These are phyloP conservation scores for Centropus bengalensis DNA, from an alignment of 2,113 vertebrate genomes.

Conservation along the genomic window DNA sequence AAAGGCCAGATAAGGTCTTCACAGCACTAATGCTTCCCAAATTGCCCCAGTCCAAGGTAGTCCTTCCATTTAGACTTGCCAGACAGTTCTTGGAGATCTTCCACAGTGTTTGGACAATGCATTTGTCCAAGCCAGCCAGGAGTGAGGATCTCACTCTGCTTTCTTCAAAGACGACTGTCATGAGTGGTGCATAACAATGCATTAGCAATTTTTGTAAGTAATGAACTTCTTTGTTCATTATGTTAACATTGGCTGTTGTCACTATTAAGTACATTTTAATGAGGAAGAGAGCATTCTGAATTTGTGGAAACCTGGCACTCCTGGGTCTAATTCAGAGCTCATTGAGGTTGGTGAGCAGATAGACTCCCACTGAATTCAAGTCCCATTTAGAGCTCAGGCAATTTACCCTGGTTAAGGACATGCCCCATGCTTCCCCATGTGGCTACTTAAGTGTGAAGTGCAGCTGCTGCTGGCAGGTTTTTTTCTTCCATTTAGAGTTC, in stretches of 20 bases:
- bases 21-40: neutral
- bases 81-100: neutral
- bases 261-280: constrained; percentile 59
- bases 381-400: constrained; percentile 32
- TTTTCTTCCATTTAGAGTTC: constrained; percentile 28
- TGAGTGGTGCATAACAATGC: constrained; percentile 13
- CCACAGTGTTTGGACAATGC: neutral
- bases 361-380: constrained; percentile 48
- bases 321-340: constrained; percentile 29
- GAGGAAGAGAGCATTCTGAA: constrained; percentile 40
- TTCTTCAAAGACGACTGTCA: constrained; percentile 30
- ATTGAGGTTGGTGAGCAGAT: constrained; percentile 14
- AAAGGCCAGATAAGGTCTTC: neutral
- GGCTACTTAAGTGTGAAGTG: constrained; percentile 47
- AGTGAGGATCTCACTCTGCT: neutral
- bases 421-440: constrained; percentile 20
- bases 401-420: constrained; percentile 44
- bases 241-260: constrained; percentile 47
- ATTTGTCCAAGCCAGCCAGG: neutral
- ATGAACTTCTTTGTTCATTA: constrained; percentile 51
- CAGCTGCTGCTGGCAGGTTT: constrained; percentile 41
- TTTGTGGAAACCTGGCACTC: constrained; percentile 46
- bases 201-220: constrained; percentile 43
- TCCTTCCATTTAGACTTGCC: neutral
- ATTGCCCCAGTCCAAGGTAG: neutral